Percentiles rank a stretch among this genome's conserved stretches.
phyloP scores from a whole-genome alignment of 2,888 invertebrate species.

The Elysia crispata region DNA sequence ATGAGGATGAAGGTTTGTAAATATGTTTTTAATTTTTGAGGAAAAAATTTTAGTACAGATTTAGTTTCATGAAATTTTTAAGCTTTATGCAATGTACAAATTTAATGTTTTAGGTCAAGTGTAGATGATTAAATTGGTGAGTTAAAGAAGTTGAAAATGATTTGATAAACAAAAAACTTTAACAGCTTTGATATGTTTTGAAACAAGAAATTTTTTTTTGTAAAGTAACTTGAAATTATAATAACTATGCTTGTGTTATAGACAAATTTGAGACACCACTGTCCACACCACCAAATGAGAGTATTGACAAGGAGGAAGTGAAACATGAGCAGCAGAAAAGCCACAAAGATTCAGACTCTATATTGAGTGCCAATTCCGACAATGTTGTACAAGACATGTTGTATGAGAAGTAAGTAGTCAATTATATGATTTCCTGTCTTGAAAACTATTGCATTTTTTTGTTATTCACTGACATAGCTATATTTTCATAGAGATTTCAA shows the following conservation, averaged over 20 bases:
- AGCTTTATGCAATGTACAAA: no score
- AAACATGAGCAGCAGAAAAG: constrained; percentile 45
- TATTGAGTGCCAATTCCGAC: constrained; percentile 36
- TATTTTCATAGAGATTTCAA: not conserved
- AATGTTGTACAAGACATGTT: constrained; percentile 80
- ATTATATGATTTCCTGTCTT: not conserved
- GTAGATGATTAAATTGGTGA: no score
- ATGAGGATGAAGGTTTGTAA: constrained; percentile 25
- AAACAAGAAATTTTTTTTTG: no score
- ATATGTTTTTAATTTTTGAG: not conserved
- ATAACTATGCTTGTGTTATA: constrained; percentile 44
- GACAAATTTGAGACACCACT: constrained; percentile 78
- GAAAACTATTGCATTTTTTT: no score
- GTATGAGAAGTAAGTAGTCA: constrained; percentile 84
- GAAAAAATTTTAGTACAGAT: constrained; percentile 14
- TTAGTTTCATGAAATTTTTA: no score
- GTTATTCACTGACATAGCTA: no score
- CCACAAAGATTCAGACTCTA: constrained; percentile 27
- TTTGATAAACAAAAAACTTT: no score
- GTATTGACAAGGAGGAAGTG: constrained; percentile 52
- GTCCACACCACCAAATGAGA: constrained; percentile 77
- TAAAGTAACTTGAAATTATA: no score
- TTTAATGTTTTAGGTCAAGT: no score
- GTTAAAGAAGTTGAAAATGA: no score
- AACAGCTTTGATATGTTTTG: no score